Conservation (phyloP, 2,888 invertebrate species). For the Rhyacophila evoluta region DNA sequence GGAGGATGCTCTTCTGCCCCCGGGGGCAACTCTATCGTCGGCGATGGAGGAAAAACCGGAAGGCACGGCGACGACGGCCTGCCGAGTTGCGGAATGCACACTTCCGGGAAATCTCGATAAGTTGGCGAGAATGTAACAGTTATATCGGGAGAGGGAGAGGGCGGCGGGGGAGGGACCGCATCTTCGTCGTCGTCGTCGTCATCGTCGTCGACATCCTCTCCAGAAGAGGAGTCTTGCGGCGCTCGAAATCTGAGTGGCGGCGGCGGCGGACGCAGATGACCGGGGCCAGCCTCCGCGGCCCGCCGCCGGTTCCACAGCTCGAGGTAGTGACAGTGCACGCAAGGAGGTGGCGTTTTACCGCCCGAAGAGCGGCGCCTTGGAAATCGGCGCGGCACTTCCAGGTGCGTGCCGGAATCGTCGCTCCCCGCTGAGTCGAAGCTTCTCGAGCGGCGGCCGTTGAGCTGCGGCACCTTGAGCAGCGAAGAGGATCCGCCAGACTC, state of each 20-base stretch:
- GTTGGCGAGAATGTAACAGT: conserved; percentile 75
- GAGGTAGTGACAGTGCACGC: conserved; percentile 82
- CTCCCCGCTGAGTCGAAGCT: conserved; percentile 85
- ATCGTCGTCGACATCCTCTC: conserved; percentile 67
- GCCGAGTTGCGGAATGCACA: conserved; percentile 59
- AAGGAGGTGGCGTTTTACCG: conserved; percentile 75
- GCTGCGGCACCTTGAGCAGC: conserved; percentile 76
- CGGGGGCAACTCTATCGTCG: conserved; percentile 72
- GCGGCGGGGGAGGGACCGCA: conserved; percentile 60
- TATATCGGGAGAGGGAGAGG: conserved; percentile 68
- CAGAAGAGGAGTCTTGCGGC: conserved; percentile 63
- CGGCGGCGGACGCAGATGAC: conserved; percentile 61
- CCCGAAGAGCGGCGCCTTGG: conserved; percentile 75
- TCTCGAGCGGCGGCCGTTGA: conserved; percentile 77
- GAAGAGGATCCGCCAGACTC: conserved; percentile 64
- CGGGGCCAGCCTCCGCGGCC: conserved; percentile 60
- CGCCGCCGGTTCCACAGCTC: conserved; percentile 78
- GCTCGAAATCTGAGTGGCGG: conserved; percentile 66
- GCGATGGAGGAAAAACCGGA: conserved; percentile 68
- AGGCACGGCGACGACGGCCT: conserved; percentile 67
- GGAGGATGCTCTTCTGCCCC: conserved; percentile 64
- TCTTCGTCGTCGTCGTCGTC: conserved; percentile 67
- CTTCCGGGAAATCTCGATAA: conserved; percentile 60
- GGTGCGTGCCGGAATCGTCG: conserved; percentile 73
- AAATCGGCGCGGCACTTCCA: conserved; percentile 75